Conservation (phyloP, 1,140 invertebrate species). For the Pogonus chalceus region DNA sequence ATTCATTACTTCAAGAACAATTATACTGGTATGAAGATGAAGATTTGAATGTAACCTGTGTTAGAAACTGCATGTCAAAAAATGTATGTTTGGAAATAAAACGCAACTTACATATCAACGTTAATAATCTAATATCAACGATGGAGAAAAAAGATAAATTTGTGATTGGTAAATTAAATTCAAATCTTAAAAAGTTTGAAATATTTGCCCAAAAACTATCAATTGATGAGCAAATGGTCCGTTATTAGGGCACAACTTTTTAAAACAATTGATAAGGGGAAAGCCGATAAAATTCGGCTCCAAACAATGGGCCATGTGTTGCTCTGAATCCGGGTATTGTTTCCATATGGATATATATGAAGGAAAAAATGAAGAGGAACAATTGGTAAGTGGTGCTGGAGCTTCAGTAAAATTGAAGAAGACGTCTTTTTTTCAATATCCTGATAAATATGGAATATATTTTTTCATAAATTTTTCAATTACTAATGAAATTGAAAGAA, state of each 20-base stretch:
- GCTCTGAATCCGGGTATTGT: background rate
- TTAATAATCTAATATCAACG: background rate
- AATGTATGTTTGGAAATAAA: background rate
- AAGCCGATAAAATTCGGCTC: slow-evolving; percentile 1
- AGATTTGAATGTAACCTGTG: background rate
- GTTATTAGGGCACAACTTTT: background rate
- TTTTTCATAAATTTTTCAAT: slow-evolving; percentile 1
- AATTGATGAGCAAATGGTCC: background rate
- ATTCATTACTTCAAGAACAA: slow-evolving; percentile 2
- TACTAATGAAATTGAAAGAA: slow-evolving; percentile 3
- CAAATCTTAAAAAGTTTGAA: background rate
- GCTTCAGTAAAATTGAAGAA: slow-evolving; percentile 1
- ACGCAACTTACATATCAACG: background rate
- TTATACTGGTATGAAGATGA: slow-evolving; percentile 3
- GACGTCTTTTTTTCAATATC: background rate
- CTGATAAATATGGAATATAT: background rate
- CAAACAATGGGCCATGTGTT: slow-evolving; percentile 2
- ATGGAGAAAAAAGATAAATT: slow-evolving; percentile 2
- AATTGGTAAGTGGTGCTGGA: slow-evolving; percentile 1
- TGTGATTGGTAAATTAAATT: slow-evolving; percentile 1
- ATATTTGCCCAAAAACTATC: background rate
- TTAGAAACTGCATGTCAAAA: slow-evolving; percentile 1
- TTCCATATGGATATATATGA: slow-evolving; percentile 5
- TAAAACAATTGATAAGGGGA: background rate
- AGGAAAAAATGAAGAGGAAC: background rate